Evolutionary conservation across 2,888 invertebrate genomes (phyloP), one percentile per base, ranked within the genome.

Genomic region (Ganaspis brasiliensis): DNA sequence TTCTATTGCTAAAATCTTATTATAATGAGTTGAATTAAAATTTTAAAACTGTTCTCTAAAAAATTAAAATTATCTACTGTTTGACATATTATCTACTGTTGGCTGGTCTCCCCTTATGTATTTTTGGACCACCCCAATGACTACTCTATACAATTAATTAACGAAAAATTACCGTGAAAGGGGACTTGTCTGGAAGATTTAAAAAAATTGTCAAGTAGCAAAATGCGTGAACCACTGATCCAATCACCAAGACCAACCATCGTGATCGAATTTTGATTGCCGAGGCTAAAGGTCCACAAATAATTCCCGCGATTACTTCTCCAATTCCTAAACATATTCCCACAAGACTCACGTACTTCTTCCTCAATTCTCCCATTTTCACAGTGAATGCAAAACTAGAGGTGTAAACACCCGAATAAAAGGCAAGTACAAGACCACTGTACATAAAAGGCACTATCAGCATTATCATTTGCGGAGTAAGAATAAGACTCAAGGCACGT

Each of bases 391-490:
- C 98, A 81, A 99, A 95, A 83, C 97, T 96, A 0, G 98, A 94
- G 37, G 98, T 97, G 92, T 99, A 99, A 0, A 99, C 98, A 0
- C 98, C 98, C 88, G 98, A 98, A 93, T 97, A 98, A 93, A 99
- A 99, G 0, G 98, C 98, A 59, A 98, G 91, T 89, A 97, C 98
- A 74, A 99, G 92, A 26, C 99, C 98, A 76, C 98, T 98, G 89
- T 98, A 99, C 72, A 97, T 94, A 91, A 98, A 99, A 0, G 97
- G 96, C 76, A 97, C 91, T 82, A 96, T 95, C 19, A 99, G 93
- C 16, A 98, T 89, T 67, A 97, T 86, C 98, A 99, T 99, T 83
- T 96, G 95, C 56, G 93, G 93, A 0, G 98, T 98, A 74, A 95
- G 90, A 90, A 98, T 96, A 63, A 99, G 92, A 80, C 93, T 93